These are phyloP conservation scores for Aldabrachelys gigantea DNA, from an alignment of 2,113 vertebrate species.

Conservation along the genomic window DNA sequence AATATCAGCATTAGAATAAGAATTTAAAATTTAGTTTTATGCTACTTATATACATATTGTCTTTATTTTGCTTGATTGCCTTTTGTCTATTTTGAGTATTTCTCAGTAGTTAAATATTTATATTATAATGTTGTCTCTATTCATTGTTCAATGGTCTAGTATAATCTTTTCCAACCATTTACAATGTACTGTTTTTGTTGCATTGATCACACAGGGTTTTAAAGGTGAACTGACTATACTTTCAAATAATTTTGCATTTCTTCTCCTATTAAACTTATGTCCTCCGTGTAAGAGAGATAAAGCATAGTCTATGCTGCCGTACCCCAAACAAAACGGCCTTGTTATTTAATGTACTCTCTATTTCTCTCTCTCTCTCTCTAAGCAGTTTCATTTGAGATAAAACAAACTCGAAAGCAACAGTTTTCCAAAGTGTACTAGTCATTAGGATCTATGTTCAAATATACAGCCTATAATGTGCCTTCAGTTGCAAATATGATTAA, in stretches of 20 bases:
- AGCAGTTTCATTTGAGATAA: neutral
- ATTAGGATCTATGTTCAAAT: constrained; percentile 1
- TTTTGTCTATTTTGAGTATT: neutral
- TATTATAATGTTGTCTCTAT: neutral
- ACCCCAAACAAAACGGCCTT: neutral
- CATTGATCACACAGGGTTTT: neutral
- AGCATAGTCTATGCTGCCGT: neutral
- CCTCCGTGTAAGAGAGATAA: neutral
- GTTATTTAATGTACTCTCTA: neutral
- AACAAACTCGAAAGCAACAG: neutral
- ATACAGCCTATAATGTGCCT: neutral
- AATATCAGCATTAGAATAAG: neutral
- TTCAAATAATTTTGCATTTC: neutral
- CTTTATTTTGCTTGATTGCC: neutral
- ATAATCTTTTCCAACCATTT: constrained; percentile 36
- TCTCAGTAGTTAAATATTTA: constrained; percentile 7
- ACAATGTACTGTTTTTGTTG: neutral
- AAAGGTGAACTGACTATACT: neutral
- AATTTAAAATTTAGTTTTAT: neutral
- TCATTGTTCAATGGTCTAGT: neutral
- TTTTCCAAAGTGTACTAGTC: constrained; percentile 19
- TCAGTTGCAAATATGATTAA: constrained; percentile 24
- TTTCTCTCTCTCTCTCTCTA: neutral
- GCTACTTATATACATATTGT: neutral
- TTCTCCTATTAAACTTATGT: constrained; percentile 14